A percentile compares a stretch with the other conserved stretches of the same genome.
These are phyloP conservation scores for Cliona cf. orientalis DNA, from an alignment of 37 sponge, comb jelly and placozoan species.

Conservation along the genomic window DNA sequence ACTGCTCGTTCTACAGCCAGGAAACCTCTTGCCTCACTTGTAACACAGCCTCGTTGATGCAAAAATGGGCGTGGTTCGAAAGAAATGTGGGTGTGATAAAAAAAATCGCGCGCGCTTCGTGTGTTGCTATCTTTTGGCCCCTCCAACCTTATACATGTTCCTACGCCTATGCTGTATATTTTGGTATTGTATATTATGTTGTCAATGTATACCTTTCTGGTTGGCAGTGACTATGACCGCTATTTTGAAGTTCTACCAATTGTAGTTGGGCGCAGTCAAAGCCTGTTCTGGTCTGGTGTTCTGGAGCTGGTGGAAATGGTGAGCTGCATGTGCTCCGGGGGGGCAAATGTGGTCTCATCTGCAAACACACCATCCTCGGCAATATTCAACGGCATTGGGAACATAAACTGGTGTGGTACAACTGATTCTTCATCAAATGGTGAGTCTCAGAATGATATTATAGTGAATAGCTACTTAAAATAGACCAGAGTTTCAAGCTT, in stretches of 20 bases:
- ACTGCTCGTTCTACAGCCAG: no score
- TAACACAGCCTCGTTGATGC: no score
- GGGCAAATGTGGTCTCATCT: conserved; percentile 19
- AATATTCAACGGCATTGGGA: conserved; percentile 16
- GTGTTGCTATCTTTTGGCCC: neutral
- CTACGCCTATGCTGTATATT: no score
- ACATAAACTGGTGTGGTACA: conserved; percentile 28
- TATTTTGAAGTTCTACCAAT: conserved; percentile 6
- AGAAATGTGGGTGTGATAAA: no score
- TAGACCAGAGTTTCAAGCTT: no score
- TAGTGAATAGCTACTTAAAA: no score
- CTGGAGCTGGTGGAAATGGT: conserved; percentile 12
- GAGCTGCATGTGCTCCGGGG: neutral
- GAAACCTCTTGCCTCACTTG: no score
- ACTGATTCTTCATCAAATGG: no score
- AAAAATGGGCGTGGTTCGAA: no score
- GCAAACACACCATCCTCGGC: conserved; percentile 21
- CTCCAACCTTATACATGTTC: neutral
- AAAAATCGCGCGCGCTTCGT: no score
- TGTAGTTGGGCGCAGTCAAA: neutral
- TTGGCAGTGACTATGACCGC: neutral
- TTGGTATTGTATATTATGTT: no score
- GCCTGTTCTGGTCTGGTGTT: conserved; percentile 53
- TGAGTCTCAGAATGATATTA: no score
- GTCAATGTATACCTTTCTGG: neutral